Evolutionary conservation across 2,113 vertebrate species (phyloP).

Genomic region (Isichthys henryi): DNA sequence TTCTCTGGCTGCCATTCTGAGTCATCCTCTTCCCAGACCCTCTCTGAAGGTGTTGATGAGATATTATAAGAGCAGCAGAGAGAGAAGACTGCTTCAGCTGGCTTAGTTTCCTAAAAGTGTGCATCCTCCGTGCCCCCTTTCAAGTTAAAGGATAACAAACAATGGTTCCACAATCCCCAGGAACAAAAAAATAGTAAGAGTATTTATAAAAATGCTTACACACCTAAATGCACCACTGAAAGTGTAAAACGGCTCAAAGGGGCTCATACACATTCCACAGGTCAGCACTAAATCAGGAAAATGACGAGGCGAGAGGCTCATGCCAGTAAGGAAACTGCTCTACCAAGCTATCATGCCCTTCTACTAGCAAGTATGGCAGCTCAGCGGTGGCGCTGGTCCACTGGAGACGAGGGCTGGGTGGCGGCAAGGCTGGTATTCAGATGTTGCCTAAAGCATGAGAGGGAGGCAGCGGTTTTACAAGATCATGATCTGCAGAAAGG

Average conservation of each 20-base stretch:
- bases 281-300: background rate
- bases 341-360: background rate
- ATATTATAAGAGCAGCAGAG: background rate
- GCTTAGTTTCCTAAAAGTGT: background rate
- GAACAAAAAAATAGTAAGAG: background rate
- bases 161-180: background rate
- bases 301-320: background rate
- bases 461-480: background rate
- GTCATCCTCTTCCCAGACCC: background rate
- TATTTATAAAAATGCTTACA: background rate
- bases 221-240: background rate
- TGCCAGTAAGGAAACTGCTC: background rate
- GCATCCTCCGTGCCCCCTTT: background rate
- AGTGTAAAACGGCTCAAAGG: background rate
- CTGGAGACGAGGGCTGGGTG: background rate
- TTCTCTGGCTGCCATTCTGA: background rate
- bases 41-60: background rate
- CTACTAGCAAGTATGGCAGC: background rate
- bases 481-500: conserved; percentile 39
- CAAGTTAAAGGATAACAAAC: background rate
- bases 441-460: background rate
- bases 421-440: background rate
- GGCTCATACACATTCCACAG: background rate
- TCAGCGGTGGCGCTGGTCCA: background rate
- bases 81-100: background rate